phyloP scores from a whole-genome alignment of 2,797 vertebrate genomes.

The Hipposideros larvatus region DNA sequence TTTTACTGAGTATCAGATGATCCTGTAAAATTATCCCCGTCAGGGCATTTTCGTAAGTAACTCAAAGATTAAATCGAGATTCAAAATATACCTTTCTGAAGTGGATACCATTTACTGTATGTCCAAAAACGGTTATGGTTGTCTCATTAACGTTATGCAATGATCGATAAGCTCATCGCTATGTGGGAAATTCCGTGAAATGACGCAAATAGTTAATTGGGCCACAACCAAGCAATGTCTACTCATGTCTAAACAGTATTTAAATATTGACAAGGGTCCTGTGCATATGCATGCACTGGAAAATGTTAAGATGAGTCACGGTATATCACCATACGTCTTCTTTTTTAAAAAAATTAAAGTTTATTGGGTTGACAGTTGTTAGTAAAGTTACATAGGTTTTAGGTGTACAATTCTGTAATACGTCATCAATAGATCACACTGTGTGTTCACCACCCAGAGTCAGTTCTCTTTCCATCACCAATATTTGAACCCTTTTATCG shows the following conservation, averaged over 20 bases:
- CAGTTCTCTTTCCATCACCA: too few relatives aligned
- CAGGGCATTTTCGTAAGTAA: neutral
- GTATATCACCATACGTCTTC: fast-evolving
- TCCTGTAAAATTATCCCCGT: neutral
- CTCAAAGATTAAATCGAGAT: neutral
- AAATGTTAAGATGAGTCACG: neutral
- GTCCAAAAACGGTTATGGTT: neutral
- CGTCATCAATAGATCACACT: too few relatives aligned
- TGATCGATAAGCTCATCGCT: neutral
- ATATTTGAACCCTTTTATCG: too few relatives aligned
- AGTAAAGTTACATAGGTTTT: too few relatives aligned
- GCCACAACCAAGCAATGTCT: too few relatives aligned
- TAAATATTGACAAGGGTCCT: neutral
- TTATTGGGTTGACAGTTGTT: too few relatives aligned
- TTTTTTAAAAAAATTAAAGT: too few relatives aligned
- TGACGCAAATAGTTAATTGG: neutral
- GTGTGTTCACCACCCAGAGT: too few relatives aligned
- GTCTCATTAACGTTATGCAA: neutral
- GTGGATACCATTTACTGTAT: neutral
- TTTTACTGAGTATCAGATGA: neutral
- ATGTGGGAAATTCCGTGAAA: neutral
- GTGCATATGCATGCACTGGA: neutral
- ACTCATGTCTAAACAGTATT: neutral
- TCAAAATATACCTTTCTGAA: slow-evolving; percentile 33
- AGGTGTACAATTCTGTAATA: too few relatives aligned